Conservation (phyloP, 2,888 invertebrate genomes). For the Drosophila macrospina region DNA sequence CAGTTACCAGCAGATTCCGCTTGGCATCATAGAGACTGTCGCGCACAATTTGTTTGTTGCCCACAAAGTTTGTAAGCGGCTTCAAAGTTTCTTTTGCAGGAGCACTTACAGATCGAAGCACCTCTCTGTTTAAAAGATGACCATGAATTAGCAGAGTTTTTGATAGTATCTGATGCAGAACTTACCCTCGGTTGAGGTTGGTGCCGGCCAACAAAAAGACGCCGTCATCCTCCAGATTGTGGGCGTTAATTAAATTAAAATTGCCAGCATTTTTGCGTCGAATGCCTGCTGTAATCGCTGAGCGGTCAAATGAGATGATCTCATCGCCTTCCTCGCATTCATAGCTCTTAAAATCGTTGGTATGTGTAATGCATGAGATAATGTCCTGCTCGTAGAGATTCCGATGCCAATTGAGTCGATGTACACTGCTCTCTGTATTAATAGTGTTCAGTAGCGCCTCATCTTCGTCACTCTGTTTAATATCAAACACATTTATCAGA, state of each 20-base stretch:
- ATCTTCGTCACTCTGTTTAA: conserved; percentile 90
- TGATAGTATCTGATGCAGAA: not conserved
- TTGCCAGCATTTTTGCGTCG: conserved; percentile 87
- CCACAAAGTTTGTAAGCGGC: conserved; percentile 87
- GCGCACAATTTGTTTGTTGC: conserved; percentile 90
- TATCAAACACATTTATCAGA: conserved; percentile 93
- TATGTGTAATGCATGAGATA: conserved; percentile 90
- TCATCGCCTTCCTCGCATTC: conserved; percentile 88
- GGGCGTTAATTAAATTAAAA: conserved; percentile 89
- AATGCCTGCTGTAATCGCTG: conserved; percentile 87
- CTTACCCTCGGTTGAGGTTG: conserved; percentile 87
- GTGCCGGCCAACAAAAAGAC: conserved; percentile 89
- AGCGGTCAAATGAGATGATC: conserved; percentile 87
- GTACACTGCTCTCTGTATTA: conserved; percentile 92
- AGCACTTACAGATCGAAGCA: conserved; percentile 86
- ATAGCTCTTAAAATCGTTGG: conserved; percentile 90
- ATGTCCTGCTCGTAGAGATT: conserved; percentile 85
- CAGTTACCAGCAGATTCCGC: conserved; percentile 89
- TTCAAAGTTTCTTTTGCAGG: conserved; percentile 86
- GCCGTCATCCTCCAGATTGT: conserved; percentile 85
- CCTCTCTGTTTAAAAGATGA: conserved; percentile 67
- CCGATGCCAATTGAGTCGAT: conserved; percentile 87
- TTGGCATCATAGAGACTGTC: conserved; percentile 88
- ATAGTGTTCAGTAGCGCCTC: conserved; percentile 91
- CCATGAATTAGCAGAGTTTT: not conserved